These are phyloP conservation scores for Nephrotoma guestfalica DNA, from an alignment of 2,888 invertebrate genomes.

Conservation along the genomic window DNA sequence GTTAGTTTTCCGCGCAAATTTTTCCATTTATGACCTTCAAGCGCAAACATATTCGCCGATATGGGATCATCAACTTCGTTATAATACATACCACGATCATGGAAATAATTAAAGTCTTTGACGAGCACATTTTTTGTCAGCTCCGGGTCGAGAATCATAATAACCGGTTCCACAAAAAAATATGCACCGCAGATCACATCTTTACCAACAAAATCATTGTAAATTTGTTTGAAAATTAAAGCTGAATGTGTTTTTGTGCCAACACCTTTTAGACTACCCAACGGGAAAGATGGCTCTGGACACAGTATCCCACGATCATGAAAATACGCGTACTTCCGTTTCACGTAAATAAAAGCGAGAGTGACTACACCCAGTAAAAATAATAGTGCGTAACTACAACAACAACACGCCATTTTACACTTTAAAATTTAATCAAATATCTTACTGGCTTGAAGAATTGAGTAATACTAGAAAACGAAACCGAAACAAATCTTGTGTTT, in stretches of 20 bases:
- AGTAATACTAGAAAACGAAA: too few relatives aligned
- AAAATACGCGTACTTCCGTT: constrained; percentile 18
- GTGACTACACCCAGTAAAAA: background rate
- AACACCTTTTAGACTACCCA: constrained; percentile 18
- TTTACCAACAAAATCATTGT: constrained; percentile 11
- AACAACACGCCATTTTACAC: background rate
- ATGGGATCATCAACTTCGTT: constrained; percentile 27
- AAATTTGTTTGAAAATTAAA: constrained; percentile 15
- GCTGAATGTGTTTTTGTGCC: constrained; percentile 15
- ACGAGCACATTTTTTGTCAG: constrained; percentile 22
- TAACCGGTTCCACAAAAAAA: constrained; percentile 9
- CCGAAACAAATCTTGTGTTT: too few relatives aligned
- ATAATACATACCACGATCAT: constrained; percentile 22
- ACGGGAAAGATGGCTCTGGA: constrained; percentile 20
- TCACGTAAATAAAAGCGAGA: background rate
- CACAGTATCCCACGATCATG: constrained; percentile 18
- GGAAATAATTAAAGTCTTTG: constrained; percentile 28
- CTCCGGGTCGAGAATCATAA: constrained; percentile 17
- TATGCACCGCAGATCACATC: constrained; percentile 11
- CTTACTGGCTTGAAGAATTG: too few relatives aligned
- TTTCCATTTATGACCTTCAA: constrained; percentile 33
- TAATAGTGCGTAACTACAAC: background rate
- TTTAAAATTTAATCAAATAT: too few relatives aligned
- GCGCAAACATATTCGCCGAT: constrained; percentile 21
- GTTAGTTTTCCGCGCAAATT: constrained; percentile 30